These are phyloP conservation scores for Drosophila fulvimacula DNA, from an alignment of 2,888 invertebrate species.

Conservation along the genomic window DNA sequence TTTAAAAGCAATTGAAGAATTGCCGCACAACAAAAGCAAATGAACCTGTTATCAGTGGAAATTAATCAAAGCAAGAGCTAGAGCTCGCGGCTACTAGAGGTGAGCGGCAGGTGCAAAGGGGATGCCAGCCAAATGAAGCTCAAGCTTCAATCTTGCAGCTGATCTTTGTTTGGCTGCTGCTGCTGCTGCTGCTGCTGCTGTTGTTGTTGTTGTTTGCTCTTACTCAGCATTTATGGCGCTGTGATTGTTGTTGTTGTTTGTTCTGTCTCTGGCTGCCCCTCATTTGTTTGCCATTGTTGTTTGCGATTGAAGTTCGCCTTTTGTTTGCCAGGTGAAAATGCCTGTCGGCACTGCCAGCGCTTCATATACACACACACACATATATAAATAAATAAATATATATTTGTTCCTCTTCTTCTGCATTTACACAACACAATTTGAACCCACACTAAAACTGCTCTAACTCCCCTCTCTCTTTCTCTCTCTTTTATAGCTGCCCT, in stretches of 20 bases:
- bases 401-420: slow-evolving; percentile 3
- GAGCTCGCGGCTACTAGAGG: slow-evolving; percentile 8
- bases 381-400: not conserved
- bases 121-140: slow-evolving; percentile 8
- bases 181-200: not conserved
- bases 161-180: slow-evolving; percentile 48
- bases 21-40: slow-evolving; percentile 77
- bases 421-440: slow-evolving; percentile 69
- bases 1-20: slow-evolving; percentile 69
- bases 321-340: slow-evolving; percentile 80
- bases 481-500: slow-evolving; percentile 52
- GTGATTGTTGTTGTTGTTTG: slow-evolving; percentile 44
- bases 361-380: slow-evolving; percentile 28
- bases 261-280: slow-evolving; percentile 53
- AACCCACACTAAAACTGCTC: slow-evolving; percentile 39
- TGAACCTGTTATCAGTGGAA: slow-evolving; percentile 80
- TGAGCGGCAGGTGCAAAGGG: not conserved
- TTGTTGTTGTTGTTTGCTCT: slow-evolving; percentile 67
- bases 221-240: slow-evolving; percentile 74
- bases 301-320: slow-evolving; percentile 77
- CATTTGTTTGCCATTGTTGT: slow-evolving; percentile 81
- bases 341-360: slow-evolving; percentile 41
- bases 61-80: slow-evolving; percentile 68
- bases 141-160: slow-evolving; percentile 18
- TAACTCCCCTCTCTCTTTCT: slow-evolving; percentile 12